A percentile compares a stretch with the other conserved stretches of the same genome.
Conservation (phyloP, 2,888 invertebrate species). For the Drosophila infuscata region DNA sequence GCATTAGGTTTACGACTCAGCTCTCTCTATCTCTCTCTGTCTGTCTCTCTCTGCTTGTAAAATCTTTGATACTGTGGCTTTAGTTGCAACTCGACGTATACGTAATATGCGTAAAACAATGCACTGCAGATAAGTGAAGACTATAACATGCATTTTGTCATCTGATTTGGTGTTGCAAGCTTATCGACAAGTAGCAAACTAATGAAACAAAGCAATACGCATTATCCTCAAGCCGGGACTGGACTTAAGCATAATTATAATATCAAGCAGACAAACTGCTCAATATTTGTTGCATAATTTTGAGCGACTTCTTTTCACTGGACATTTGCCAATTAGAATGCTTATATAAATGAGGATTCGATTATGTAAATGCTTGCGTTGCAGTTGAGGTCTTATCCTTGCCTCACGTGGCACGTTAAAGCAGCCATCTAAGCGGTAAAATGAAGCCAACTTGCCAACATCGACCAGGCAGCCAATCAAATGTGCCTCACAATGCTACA, state of each 20-base stretch:
- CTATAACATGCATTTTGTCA: constrained; percentile 38
- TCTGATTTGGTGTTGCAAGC: constrained; percentile 38
- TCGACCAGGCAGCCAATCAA: constrained; percentile 46
- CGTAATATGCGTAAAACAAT: constrained; percentile 42
- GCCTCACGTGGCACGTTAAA: constrained; percentile 34
- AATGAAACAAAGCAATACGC: background rate
- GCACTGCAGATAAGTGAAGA: constrained; percentile 23
- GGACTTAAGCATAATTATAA: background rate
- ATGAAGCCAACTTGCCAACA: constrained; percentile 32
- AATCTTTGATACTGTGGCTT: constrained; percentile 19
- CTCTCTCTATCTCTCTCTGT: constrained; percentile 1
- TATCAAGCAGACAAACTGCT: background rate
- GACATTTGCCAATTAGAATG: constrained; percentile 18
- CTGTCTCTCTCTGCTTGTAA: constrained; percentile 13
- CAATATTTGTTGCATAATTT: constrained; percentile 18
- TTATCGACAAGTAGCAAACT: constrained; percentile 4
- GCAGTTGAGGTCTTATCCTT: constrained; percentile 4
- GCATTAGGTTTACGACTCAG: constrained; percentile 50
- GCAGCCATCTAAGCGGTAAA: constrained; percentile 36
- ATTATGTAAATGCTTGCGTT: constrained; percentile 32
- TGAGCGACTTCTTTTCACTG: background rate
- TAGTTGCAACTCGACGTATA: constrained; percentile 42
- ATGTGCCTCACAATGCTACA: constrained; percentile 30
- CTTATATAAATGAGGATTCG: constrained; percentile 31
- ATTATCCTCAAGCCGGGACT: background rate